Conservation (phyloP, 2,797 vertebrate genomes). For the Sebastolobus alascanus region DNA sequence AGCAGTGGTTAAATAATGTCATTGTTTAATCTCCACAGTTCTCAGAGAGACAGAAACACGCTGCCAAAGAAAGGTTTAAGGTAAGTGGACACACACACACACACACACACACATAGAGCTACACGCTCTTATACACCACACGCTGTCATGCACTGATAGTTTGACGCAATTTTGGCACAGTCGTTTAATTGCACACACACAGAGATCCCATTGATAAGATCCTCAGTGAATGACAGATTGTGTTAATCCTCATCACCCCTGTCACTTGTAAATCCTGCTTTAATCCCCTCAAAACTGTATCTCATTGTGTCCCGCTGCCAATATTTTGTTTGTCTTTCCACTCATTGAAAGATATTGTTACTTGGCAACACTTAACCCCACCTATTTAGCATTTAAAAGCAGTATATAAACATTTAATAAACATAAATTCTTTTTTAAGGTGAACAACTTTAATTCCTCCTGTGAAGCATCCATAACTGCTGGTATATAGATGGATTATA, state of each 20-base stretch:
- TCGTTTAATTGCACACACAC: slow-evolving; percentile 14
- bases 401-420: background rate
- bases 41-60: slow-evolving; percentile 93
- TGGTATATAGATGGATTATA: background rate
- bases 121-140: background rate
- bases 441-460: background rate
- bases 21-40: slow-evolving; percentile 83
- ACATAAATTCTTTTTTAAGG: background rate
- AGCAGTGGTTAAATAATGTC: slow-evolving; percentile 60
- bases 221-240: slow-evolving; percentile 25
- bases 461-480: background rate
- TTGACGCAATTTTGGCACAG: slow-evolving; percentile 1
- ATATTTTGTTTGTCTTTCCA: background rate
- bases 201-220: slow-evolving; percentile 31
- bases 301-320: background rate
- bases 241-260: slow-evolving; percentile 35
- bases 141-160: slow-evolving; percentile 1
- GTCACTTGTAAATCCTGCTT: slow-evolving; percentile 11
- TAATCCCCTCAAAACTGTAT: slow-evolving; percentile 23
- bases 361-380: background rate
- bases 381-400: background rate
- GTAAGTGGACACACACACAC: slow-evolving; percentile 76
- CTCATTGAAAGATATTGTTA: background rate
- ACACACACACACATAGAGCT: slow-evolving; percentile 16
- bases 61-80: slow-evolving; percentile 97